A percentile compares a stretch with the other conserved stretches of the same genome.
Evolutionary conservation across 1,140 invertebrate genomes (phyloP).

Genomic region (Belonocnema kinseyi): DNA sequence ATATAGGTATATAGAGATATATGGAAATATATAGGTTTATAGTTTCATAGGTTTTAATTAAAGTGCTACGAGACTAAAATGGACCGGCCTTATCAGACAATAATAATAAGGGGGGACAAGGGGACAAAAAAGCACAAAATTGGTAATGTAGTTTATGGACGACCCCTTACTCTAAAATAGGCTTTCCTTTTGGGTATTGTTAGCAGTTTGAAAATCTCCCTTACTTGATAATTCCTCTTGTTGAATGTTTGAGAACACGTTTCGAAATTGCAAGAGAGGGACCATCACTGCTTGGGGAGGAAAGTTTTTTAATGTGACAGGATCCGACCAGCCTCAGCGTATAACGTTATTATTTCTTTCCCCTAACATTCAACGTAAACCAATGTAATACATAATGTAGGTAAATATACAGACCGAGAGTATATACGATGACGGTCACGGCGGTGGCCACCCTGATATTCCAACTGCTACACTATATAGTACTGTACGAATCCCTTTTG

Average conservation of each 20-base stretch:
- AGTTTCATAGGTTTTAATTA: no score
- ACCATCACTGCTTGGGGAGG: conserved; percentile 3
- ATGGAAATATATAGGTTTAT: no score
- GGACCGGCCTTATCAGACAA: no score
- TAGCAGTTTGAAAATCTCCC: no score
- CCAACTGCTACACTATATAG: neutral
- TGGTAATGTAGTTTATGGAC: no score
- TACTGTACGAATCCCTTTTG: conserved; percentile 2
- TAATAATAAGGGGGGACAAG: no score
- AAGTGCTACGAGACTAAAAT: no score
- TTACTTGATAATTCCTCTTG: neutral
- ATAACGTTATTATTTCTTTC: conserved; percentile 19
- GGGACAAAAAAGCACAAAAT: no score
- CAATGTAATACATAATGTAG: conserved; percentile 30
- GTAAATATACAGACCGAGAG: conserved; percentile 8
- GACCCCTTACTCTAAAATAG: no score
- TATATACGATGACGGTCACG: conserved; percentile 24
- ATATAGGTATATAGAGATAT: no score
- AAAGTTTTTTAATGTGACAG: conserved; percentile 10
- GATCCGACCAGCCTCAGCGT: neutral
- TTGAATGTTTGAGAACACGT: neutral
- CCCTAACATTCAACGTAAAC: conserved; percentile 21
- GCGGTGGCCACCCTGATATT: conserved; percentile 18
- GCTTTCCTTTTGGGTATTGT: no score
- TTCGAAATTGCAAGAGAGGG: conserved; percentile 4